A percentile compares a stretch with the other conserved stretches of the same genome.
Evolutionary conservation across 2,888 invertebrate genomes (phyloP).

Genomic region (Spilosoma lubricipeda): DNA sequence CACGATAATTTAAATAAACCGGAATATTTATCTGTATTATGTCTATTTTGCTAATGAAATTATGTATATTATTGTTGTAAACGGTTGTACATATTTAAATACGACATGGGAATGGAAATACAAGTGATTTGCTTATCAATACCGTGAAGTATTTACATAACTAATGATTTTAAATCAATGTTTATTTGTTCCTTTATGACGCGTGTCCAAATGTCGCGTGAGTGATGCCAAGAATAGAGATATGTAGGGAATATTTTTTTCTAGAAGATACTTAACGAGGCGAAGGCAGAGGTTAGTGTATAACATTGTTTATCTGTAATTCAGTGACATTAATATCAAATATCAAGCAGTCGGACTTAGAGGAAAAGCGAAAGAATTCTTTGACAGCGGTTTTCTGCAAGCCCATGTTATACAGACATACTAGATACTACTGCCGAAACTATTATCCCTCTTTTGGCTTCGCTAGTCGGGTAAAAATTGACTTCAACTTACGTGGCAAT

Average conservation of each 20-base stretch:
- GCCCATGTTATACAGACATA: too few relatives aligned
- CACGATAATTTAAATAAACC: conserved; percentile 29
- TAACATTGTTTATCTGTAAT: neutral
- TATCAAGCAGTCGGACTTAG: too few relatives aligned
- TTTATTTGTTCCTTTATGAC: neutral
- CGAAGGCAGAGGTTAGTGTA: neutral
- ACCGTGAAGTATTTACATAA: neutral
- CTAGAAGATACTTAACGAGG: neutral
- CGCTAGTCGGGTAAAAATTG: too few relatives aligned
- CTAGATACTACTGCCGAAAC: too few relatives aligned
- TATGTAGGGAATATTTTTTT: neutral
- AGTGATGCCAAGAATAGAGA: neutral
- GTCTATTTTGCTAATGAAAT: conserved; percentile 29
- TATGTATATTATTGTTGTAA: conserved; percentile 6
- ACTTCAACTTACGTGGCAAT: neutral
- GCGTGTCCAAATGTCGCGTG: neutral
- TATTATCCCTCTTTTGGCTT: too few relatives aligned
- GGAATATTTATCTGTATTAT: conserved; percentile 30
- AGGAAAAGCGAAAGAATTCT: too few relatives aligned
- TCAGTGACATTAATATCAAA: neutral
- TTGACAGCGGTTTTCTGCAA: too few relatives aligned
- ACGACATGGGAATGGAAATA: neutral
- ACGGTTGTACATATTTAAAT: conserved; percentile 3
- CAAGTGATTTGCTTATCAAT: neutral
- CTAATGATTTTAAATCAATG: neutral